A percentile compares a stretch with the other conserved stretches of the same genome.
Conservation (phyloP, 2,797 vertebrate species). For the Molossus molossus region DNA sequence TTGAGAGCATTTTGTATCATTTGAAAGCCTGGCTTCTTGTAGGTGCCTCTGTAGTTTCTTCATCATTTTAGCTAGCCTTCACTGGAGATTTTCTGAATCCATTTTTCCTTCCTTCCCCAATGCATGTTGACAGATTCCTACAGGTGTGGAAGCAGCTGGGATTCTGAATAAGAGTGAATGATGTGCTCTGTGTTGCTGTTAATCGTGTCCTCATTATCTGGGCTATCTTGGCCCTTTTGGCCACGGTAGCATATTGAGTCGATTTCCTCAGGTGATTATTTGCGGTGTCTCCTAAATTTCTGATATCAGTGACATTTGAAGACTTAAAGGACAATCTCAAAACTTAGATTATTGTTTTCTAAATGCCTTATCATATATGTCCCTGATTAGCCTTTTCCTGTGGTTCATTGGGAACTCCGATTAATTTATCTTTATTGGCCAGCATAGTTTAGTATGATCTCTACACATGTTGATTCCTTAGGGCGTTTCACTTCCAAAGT, state of each 20-base stretch:
- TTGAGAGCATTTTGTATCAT: conserved; percentile 46
- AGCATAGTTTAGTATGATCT: neutral
- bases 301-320: neutral
- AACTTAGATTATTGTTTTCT: conserved; percentile 4
- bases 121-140: conserved; percentile 42
- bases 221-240: neutral
- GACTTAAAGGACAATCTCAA: conserved; percentile 6
- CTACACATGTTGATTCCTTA: too few relatives aligned
- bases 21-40: conserved; percentile 22
- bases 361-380: neutral
- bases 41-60: neutral
- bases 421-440: neutral
- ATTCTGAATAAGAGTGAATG: neutral
- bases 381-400: neutral
- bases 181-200: neutral
- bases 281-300: neutral
- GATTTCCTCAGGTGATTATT: conserved; percentile 19
- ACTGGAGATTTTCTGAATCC: conserved; percentile 3
- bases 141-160: conserved; percentile 54
- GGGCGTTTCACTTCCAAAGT: too few relatives aligned
- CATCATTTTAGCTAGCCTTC: conserved; percentile 15
- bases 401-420: neutral
- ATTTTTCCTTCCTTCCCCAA: conserved; percentile 35
- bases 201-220: neutral
- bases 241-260: neutral